Evolutionary conservation across 1,140 invertebrate genomes (phyloP), one percentile per base, ranked within the genome.

Genomic region (Penaeus vannamei): DNA sequence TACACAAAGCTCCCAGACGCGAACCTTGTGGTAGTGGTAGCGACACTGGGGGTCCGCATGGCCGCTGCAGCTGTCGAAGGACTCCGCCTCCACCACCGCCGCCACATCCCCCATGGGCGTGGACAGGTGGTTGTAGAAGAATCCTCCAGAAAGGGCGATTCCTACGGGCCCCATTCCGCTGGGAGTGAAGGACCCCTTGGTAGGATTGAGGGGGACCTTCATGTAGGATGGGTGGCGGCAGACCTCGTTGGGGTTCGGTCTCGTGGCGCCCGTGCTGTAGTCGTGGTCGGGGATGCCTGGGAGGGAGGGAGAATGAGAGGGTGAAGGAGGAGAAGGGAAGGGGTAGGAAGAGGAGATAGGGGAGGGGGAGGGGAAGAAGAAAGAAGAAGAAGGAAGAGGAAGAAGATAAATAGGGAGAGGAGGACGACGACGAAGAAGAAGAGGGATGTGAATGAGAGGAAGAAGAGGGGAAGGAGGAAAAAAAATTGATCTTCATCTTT

Each of bases 1-100:
- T 7, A 2, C 36, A 7, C 36, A 2, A n/a, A n/a, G n/a, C n/a
- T n/a, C 26, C 8, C 12, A 17, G 29, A 66, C 8, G 64, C 69
- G 26, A n/a, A 72, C 69, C 32, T 64, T 79, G 59, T 85, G 84
- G 84, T 85, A 85, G 62, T 85, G 84, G 84, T 77, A 85, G 7
- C 36, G 26, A n/a, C 84, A 85, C n/a, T 7, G 29, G 5, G 22
- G 69, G n/a, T 66, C 84, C 5, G 84, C 62, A 53, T 85, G 84
- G 20, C 84, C 84, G 64, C 79, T 59, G 84, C 84, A 85, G 60
- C 29, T 64, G 64, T 85, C 84, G 42, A 85, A 85, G 64, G 69
- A 59, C n/a, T 7, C 23, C 22, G 60, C 84, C 23, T 85, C 84
- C 19, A 59, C 79, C 10, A 36, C 53, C 8, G 26, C 64, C 10